Evolutionary conservation across 2,888 invertebrate genomes (phyloP).

Genomic region (Adineta ricciae): DNA sequence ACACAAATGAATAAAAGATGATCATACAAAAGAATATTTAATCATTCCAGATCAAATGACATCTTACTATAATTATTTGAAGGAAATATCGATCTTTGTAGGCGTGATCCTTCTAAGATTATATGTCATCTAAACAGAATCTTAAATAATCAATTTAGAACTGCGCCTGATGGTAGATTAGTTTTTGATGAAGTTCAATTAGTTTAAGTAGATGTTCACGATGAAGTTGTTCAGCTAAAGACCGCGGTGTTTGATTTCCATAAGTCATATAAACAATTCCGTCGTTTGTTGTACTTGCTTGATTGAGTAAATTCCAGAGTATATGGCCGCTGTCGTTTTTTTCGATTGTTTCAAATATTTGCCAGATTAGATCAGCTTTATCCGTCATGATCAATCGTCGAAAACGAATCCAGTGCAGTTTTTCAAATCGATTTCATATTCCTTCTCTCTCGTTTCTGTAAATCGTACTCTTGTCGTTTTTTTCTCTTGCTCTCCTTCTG

Average conservation of each 20-base stretch:
- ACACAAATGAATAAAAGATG: too few species aligned
- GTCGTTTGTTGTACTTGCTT: neutral
- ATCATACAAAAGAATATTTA: too few species aligned
- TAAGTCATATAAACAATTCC: neutral
- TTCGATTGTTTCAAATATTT: neutral
- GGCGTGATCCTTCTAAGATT: too few species aligned
- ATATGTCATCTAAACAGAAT: too few species aligned
- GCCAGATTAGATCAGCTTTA: neutral
- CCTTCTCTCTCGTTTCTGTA: neutral
- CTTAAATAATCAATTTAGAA: neutral
- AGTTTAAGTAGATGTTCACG: neutral
- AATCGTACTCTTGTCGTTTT: neutral
- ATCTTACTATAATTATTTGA: too few species aligned
- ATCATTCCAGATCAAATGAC: too few species aligned
- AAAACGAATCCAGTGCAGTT: too few species aligned
- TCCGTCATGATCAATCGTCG: neutral
- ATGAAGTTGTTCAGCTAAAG: neutral
- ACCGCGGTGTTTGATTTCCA: neutral
- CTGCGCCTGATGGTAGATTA: neutral
- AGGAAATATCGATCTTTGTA: too few species aligned
- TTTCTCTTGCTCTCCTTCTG: neutral
- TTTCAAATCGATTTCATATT: neutral
- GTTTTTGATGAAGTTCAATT: neutral
- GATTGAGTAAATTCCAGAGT: neutral
- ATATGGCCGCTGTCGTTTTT: neutral